Percentiles rank a stretch among this genome's conserved stretches.
Evolutionary conservation across 1,140 invertebrate species (phyloP).

Genomic region (Artemia franciscana): DNA sequence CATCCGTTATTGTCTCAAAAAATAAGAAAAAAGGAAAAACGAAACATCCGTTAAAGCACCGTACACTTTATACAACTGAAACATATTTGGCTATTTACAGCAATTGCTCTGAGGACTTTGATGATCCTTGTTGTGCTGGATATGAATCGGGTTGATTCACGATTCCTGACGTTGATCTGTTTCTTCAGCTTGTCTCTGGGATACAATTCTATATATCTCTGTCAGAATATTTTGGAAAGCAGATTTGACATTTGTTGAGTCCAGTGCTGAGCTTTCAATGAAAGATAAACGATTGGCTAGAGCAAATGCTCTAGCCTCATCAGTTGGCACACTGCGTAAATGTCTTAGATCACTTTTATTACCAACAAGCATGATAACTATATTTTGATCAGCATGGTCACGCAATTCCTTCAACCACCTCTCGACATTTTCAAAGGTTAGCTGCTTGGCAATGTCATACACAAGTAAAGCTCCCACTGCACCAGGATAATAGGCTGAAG

Average conservation of each 20-base stretch:
- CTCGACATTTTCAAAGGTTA: slow-evolving; percentile 98
- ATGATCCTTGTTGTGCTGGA: slow-evolving; percentile 18
- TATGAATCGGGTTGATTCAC: slow-evolving; percentile 19
- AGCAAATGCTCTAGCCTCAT: slow-evolving; percentile 92
- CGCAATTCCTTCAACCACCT: slow-evolving; percentile 84
- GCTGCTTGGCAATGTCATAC: slow-evolving; percentile 96
- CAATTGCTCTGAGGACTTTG: slow-evolving; percentile 14
- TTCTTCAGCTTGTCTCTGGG: slow-evolving; percentile 30
- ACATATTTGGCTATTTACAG: slow-evolving; percentile 12
- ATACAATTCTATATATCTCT: slow-evolving; percentile 37
- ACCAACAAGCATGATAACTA: slow-evolving; percentile 87
- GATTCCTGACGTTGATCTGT: slow-evolving; percentile 21
- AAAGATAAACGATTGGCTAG: slow-evolving; percentile 92
- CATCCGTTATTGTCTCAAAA: no score
- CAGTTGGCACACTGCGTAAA: slow-evolving; percentile 89
- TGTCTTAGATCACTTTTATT: slow-evolving; percentile 98
- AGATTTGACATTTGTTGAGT: slow-evolving; percentile 98
- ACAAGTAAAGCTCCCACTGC: slow-evolving; percentile 85
- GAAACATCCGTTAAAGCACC: no score
- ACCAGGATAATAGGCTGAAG: slow-evolving; percentile 86
- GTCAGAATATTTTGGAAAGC: slow-evolving; percentile 99
- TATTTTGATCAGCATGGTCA: slow-evolving; percentile 89
- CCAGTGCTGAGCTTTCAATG: slow-evolving; percentile 97
- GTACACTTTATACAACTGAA: no score
- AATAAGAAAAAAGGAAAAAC: no score